These are phyloP conservation scores for Ceramica pisi DNA, from an alignment of 2,888 invertebrate species.

Conservation along the genomic window DNA sequence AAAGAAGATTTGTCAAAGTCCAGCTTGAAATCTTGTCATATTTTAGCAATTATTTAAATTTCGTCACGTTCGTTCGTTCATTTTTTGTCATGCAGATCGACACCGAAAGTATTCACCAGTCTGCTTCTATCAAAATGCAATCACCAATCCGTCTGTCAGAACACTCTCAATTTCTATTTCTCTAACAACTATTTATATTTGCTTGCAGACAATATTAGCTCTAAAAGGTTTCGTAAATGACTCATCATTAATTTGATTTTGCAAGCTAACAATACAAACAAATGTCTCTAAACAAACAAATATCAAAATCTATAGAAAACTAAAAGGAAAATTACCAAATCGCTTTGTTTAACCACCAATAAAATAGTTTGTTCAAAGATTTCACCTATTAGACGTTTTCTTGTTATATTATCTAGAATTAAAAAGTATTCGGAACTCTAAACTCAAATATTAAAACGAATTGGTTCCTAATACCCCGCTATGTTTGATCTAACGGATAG, in stretches of 20 bases:
- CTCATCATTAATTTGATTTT: background rate
- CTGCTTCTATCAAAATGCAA: too few species aligned
- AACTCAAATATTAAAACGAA: conserved; percentile 53
- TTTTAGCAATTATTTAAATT: too few species aligned
- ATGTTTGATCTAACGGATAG: conserved; percentile 76
- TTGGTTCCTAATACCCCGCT: conserved; percentile 65
- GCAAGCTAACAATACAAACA: conserved; percentile 13
- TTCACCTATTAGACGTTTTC: conserved; percentile 13
- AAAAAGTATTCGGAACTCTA: conserved; percentile 28
- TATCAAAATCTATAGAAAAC: background rate
- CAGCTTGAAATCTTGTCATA: too few species aligned
- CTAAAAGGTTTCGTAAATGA: background rate
- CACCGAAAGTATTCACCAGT: too few species aligned
- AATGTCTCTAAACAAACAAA: background rate
- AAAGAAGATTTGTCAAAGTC: too few species aligned
- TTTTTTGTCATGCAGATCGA: too few species aligned
- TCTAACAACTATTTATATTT: too few species aligned
- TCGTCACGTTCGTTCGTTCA: too few species aligned
- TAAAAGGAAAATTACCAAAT: background rate
- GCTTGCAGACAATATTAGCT: too few species aligned
- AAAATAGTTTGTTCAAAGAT: conserved; percentile 14
- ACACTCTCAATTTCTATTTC: background rate
- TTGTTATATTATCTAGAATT: conserved; percentile 8
- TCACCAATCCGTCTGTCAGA: background rate
- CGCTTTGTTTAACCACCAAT: background rate